A percentile compares a stretch with the other conserved stretches of the same genome.
Evolutionary conservation across 2,113 vertebrate genomes (phyloP).

Genomic region (Strigops habroptila): DNA sequence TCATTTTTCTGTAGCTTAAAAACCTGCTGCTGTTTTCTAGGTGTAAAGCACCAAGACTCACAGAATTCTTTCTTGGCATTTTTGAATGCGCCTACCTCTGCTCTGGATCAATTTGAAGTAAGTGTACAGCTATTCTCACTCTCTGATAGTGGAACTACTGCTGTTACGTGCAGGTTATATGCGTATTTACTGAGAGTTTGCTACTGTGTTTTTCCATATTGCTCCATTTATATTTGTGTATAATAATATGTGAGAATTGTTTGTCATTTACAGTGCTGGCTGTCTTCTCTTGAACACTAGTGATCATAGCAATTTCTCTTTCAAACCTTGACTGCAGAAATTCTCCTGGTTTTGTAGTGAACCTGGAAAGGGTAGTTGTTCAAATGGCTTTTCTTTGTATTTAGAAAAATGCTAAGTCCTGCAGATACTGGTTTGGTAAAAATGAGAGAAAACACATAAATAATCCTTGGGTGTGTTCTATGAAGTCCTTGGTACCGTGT

Average conservation of each 20-base stretch:
- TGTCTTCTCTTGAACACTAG: neutral
- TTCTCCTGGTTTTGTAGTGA: neutral
- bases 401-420: neutral
- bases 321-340: neutral
- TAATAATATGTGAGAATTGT: neutral
- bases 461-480: neutral
- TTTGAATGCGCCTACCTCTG: conserved; percentile 94
- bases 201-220: neutral
- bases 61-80: conserved; percentile 99
- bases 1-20: conserved; percentile 67
- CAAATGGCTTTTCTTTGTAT: neutral
- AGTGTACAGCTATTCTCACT: conserved; percentile 66
- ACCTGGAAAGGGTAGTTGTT: neutral
- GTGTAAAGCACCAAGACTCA: conserved; percentile 98
- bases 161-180: neutral
- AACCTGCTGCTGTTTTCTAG: conserved; percentile 83
- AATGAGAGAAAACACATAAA: neutral
- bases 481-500: neutral
- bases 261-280: neutral
- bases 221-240: neutral
- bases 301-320: neutral
- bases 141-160: neutral
- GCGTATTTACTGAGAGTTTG: neutral
- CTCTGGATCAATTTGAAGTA: conserved; percentile 96
- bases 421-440: neutral